Evolutionary conservation across 2,888 invertebrate species (phyloP).

Genomic region (Patella caerulea): DNA sequence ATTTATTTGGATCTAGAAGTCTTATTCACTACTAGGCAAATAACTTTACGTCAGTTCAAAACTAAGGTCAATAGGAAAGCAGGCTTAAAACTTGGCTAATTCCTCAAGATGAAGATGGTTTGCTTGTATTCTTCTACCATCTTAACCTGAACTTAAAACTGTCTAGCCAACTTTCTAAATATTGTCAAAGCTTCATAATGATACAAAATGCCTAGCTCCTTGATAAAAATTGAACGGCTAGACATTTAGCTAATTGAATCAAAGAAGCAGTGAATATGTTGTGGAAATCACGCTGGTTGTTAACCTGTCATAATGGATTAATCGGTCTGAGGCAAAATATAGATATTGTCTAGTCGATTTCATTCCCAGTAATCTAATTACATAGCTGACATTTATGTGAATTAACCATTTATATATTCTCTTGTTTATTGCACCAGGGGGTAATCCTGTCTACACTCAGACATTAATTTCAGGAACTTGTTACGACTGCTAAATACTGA

Average conservation of each 20-base stretch:
- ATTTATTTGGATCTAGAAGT: no score
- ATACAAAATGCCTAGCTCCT: neutral
- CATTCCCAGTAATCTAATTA: neutral
- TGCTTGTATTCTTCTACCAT: neutral
- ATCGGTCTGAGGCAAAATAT: conserved; percentile 8
- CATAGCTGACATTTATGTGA: no score
- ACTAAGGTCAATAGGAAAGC: no score
- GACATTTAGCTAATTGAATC: neutral
- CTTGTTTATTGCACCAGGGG: no score
- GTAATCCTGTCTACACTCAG: no score
- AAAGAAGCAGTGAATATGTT: neutral
- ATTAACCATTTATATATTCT: no score
- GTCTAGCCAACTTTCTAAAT: conserved; percentile 9
- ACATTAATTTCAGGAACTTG: no score
- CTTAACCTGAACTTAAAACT: neutral
- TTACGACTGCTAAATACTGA: no score
- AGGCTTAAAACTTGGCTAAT: no score
- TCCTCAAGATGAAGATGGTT: neutral
- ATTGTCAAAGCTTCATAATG: neutral
- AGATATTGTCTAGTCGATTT: conserved; percentile 4
- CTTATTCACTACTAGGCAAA: no score
- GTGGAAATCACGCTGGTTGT: neutral
- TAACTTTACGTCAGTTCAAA: no score
- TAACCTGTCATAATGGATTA: neutral
- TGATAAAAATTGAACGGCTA: conserved; percentile 2